Evolutionary conservation across 2,113 vertebrate genomes (phyloP).

Genomic region (Bufo gargarizans): DNA sequence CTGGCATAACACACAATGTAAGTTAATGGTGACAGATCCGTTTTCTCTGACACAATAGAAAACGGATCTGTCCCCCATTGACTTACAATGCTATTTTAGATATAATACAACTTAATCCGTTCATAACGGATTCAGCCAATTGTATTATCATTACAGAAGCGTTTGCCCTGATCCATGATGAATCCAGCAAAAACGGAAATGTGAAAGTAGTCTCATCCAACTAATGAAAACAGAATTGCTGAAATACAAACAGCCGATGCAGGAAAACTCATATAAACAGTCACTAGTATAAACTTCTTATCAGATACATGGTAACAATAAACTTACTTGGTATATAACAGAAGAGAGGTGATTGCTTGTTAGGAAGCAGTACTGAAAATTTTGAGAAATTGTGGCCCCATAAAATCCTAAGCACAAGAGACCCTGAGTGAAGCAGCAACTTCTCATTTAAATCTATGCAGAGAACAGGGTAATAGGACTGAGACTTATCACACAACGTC

Average conservation of each 20-base stretch:
- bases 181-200: too few relatives aligned
- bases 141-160: too few relatives aligned
- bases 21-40: too few relatives aligned
- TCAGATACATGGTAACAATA: not conserved
- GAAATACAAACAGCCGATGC: not conserved
- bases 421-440: not conserved
- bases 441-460: not conserved
- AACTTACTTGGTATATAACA: not conserved
- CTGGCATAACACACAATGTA: too few relatives aligned
- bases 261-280: not conserved
- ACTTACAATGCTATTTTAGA: too few relatives aligned
- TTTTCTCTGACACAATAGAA: too few relatives aligned
- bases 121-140: too few relatives aligned
- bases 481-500: conserved; percentile 5
- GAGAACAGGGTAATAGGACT: conserved; percentile 9
- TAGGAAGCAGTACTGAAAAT: not conserved
- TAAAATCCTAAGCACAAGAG: not conserved
- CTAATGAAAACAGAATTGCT: not conserved
- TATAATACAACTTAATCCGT: too few relatives aligned
- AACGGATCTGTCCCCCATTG: too few relatives aligned
- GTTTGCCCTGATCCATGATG: too few relatives aligned
- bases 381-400: not conserved
- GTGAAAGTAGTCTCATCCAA: too few relatives aligned
- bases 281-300: not conserved
- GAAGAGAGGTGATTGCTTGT: not conserved